A percentile compares a stretch with the other conserved stretches of the same genome.
Evolutionary conservation across 2,113 vertebrate genomes (phyloP).

Genomic region (Pyxicephalus adspersus): DNA sequence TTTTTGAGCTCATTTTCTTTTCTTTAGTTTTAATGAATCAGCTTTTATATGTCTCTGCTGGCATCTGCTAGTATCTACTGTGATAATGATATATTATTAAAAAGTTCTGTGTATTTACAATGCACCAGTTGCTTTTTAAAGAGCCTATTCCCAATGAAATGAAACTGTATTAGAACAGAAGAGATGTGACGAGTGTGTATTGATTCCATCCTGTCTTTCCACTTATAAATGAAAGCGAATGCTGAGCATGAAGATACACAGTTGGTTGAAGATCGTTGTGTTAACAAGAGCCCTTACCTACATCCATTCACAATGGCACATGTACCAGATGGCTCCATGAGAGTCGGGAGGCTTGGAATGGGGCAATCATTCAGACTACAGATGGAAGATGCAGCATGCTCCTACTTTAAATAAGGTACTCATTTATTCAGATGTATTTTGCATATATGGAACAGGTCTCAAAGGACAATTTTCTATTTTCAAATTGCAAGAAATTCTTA

Average conservation of each 20-base stretch:
- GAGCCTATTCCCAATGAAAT: slow-evolving; percentile 55
- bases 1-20: too few relatives aligned
- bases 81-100: slow-evolving; percentile 58
- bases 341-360: slow-evolving; percentile 75
- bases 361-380: slow-evolving; percentile 71
- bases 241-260: slow-evolving; percentile 66
- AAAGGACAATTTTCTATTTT: slow-evolving; percentile 62
- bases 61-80: slow-evolving; percentile 9
- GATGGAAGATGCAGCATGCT: slow-evolving; percentile 70
- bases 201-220: slow-evolving; percentile 62
- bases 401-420: slow-evolving; percentile 73
- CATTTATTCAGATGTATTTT: slow-evolving; percentile 73
- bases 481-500: slow-evolving; percentile 62
- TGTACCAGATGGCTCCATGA: slow-evolving; percentile 73
- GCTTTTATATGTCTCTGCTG: not conserved
- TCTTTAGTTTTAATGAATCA: too few relatives aligned
- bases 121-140: slow-evolving; percentile 23
- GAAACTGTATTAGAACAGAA: slow-evolving; percentile 62
- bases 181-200: slow-evolving; percentile 55
- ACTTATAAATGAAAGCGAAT: slow-evolving; percentile 65
- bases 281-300: slow-evolving; percentile 71
- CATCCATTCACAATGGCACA: slow-evolving; percentile 61
- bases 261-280: slow-evolving; percentile 65
- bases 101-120: slow-evolving; percentile 57
- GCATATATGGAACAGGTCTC: slow-evolving; percentile 67